Evolutionary conservation across 1,140 invertebrate species (phyloP), one percentile per base, ranked within the genome.

Genomic region (Ctenoplectra terminalis): DNA sequence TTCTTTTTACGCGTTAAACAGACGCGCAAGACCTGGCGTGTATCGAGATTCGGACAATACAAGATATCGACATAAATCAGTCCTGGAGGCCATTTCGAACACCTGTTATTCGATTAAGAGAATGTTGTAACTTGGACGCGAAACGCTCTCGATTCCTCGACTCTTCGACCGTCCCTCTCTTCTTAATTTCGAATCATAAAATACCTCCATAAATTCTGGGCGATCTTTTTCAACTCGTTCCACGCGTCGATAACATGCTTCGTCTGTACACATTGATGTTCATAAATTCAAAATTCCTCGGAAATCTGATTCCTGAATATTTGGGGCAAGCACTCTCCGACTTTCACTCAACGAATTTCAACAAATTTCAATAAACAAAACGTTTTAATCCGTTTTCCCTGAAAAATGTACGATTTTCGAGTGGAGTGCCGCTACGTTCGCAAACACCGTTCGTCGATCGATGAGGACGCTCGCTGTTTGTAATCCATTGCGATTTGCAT

Each of bases 21-120:
- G n/a, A n/a, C n/a, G n/a, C n/a, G n/a, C n/a, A n/a, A n/a, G n/a
- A n/a, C n/a, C n/a, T n/a, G 34, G 23, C 15, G 15, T 66, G 63
- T n/a, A 11, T 66, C 40, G 40, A 20, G n/a, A 46, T 43, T 66
- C 26, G 37, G 17, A 46, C 40, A 40, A 67, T 46, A 46, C 40
- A 15, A 8, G 17, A 13, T 66, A 66, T 66, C 64, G 40, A 46
- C 64, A 40, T 67, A 46, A 46, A 67, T 40, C 64, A 67, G 40
- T 46, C 40, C 26, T 20, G 40, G 40, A 46, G 37, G 40, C 64
- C 64, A 20, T 67, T 46, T 46, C 37, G 64, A 29, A 67, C 64
- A 67, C 64, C 64, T 67, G 64, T 67, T 67, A 46, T 46, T 67
- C 37, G 64, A 67, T 67, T 67, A 46, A 67, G 37, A 46, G 64